Evolutionary conservation across 2,797 vertebrate species (phyloP).

Genomic region (Bradypus variegatus): DNA sequence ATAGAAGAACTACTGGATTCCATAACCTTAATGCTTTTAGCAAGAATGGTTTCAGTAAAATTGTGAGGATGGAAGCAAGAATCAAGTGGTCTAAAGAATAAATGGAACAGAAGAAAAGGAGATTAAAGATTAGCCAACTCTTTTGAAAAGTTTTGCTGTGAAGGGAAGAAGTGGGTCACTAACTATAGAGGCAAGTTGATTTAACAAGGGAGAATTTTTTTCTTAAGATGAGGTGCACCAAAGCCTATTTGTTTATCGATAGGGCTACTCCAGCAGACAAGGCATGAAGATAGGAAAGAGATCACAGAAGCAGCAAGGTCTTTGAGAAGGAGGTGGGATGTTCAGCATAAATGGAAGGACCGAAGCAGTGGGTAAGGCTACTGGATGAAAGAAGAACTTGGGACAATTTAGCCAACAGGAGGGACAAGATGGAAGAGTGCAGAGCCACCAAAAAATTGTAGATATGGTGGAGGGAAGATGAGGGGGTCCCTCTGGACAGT

Average conservation of each 20-base stretch:
- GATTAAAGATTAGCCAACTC: not conserved
- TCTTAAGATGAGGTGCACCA: not conserved
- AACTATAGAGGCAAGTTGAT: not conserved
- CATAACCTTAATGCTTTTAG: not conserved
- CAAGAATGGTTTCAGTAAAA: not conserved
- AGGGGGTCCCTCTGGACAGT: not conserved
- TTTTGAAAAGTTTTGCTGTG: not conserved
- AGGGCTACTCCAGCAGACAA: not conserved
- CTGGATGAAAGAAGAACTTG: not conserved
- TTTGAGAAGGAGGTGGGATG: not conserved
- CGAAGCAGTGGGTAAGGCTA: no score
- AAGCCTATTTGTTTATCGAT: not conserved
- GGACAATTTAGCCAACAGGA: not conserved
- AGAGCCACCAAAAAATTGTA: not conserved
- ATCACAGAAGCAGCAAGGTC: not conserved
- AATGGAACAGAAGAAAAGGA: not conserved
- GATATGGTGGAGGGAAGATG: not conserved
- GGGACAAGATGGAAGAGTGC: not conserved
- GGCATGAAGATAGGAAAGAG: not conserved
- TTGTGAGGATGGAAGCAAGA: not conserved
- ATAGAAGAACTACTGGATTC: not conserved
- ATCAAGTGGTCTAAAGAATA: not conserved
- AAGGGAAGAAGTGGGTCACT: not conserved
- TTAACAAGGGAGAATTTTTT: not conserved
- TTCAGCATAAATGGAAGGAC: not conserved